Evolutionary conservation across 2,888 invertebrate genomes (phyloP).

Genomic region (Folsomia candida): DNA sequence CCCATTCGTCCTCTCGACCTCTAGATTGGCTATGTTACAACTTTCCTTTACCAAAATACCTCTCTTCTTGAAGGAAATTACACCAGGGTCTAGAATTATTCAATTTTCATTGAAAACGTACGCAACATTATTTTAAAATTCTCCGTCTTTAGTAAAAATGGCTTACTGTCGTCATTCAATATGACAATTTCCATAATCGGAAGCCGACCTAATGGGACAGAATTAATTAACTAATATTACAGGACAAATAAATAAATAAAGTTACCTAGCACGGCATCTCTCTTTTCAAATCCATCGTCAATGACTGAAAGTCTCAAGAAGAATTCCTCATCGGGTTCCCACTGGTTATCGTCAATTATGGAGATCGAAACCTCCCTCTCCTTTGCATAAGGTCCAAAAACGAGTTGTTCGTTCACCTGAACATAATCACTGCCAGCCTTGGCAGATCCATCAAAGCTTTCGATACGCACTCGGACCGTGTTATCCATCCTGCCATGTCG

Average conservation of each 20-base stretch:
- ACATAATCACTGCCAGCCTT: constrained; percentile 56
- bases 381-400: constrained; percentile 58
- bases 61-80: constrained; percentile 59
- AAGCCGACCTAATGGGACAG: too few species aligned
- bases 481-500: constrained; percentile 57
- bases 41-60: constrained; percentile 61
- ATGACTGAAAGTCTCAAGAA: constrained; percentile 58
- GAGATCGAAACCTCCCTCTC: constrained; percentile 51
- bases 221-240: too few species aligned
- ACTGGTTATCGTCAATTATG: constrained; percentile 52
- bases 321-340: constrained; percentile 65
- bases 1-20: constrained; percentile 58
- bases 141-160: neutral
- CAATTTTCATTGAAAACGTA: constrained; percentile 2
- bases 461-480: constrained; percentile 57
- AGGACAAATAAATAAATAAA: too few species aligned
- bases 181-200: constrained; percentile 62
- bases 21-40: constrained; percentile 56
- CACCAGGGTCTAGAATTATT: constrained; percentile 59
- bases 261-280: constrained; percentile 55
- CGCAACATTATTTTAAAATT: constrained; percentile 1
- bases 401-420: constrained; percentile 57
- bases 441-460: constrained; percentile 60
- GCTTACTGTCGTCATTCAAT: constrained; percentile 61
- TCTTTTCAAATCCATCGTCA: constrained; percentile 51